Evolutionary conservation across 2,797 vertebrate species (phyloP), one percentile per base, ranked within the genome.

Genomic region (Myotis findleyi): DNA sequence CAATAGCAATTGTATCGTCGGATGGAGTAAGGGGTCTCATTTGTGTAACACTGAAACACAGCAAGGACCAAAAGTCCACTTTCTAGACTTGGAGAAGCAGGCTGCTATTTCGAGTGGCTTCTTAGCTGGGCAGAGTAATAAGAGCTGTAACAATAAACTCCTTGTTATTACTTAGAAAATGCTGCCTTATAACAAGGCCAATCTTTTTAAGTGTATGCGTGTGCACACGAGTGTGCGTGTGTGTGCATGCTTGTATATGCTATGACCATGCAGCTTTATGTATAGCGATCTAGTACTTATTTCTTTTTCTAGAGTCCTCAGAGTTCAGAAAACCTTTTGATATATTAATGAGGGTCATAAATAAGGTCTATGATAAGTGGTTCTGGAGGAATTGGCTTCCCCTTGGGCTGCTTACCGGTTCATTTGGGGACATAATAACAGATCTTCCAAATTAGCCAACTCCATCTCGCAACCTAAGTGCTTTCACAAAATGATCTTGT

Each of bases 161-260:
- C 38, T 93, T 75, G 21, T 80, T 81, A 82, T 79, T 91, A 64
- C 68, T 81, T 84, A 75, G 4, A 93, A 83, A 95, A 92, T 38
- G 21, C 25, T 83, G n/a, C 49, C 47, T 88, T 84, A 49, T 30
- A 76, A 64, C 16, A 69, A 88, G 44, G 44, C 13, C 41, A 11
- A 25, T 17, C 33, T 16, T 57, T 84, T 21, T 44, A 80, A 21
- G 53, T 64, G n/a, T 36, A 9, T 69, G 62, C 44, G 11, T 30
- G n/a, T 8, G 11, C 30, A 16, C 21, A 12, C 0, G 5, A 25
- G 51, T 79, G 21, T 20, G 57, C 20, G 11, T 21, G 21, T 13
- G 12, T 47, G 38, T 20, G 25, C 7, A 6, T 6, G 7, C 53
- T 21, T 69, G 25, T 71, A 33, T 6, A 13, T 59, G 23, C 27